Evolutionary conservation across 2,888 invertebrate genomes (phyloP), one percentile per base, ranked within the genome.

Genomic region (Cosmia pyralina): DNA sequence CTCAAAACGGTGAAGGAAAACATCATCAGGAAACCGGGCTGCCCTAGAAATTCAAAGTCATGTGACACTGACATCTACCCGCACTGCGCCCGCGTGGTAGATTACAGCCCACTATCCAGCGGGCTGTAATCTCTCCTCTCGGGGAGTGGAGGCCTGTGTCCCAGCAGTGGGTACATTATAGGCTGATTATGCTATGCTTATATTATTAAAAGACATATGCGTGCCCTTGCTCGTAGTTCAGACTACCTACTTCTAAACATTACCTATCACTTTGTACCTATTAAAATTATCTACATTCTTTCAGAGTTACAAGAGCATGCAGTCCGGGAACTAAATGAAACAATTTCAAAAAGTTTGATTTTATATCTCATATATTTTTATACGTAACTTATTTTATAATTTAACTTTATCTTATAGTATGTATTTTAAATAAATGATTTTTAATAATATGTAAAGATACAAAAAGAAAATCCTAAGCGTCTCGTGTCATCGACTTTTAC

Each of bases 231-330:
- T 15, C 10, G 8, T 22, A 34, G 7, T 34, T n/a, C 15, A 38
- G 15, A 10, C 13, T 17, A 17, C 22, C 10, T 48, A 19, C n/a
- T 34, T 41, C 19, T 66, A 10, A 44, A n/a, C 0, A 22, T 50
- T 48, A 60, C 34, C n/a, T 41, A 41, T 64, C 2, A 19, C 6
- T n/a, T 55, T 50, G 22, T 58, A 58, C 5, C 5, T 60, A 62
- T 48, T 53, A 8, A 48, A 59, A 22, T 22, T 15, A 34, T 62
- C 5, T 13, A 6, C 13, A 11, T 64, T 60, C 15, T 93, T 93
- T 69, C 91, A 93, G 93, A 92, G 85, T 78, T 93, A 92, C 86
- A 86, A 89, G 66, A 85, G 85, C 38, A 88, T 76, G 81, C 77
- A 86, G 70, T 73, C 57, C 13, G 38, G 50, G 28, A 52, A 50